Evolutionary conservation across 2,888 invertebrate species (phyloP), one percentile per base, ranked within the genome.

Genomic region (Cheilosia impressa): DNA sequence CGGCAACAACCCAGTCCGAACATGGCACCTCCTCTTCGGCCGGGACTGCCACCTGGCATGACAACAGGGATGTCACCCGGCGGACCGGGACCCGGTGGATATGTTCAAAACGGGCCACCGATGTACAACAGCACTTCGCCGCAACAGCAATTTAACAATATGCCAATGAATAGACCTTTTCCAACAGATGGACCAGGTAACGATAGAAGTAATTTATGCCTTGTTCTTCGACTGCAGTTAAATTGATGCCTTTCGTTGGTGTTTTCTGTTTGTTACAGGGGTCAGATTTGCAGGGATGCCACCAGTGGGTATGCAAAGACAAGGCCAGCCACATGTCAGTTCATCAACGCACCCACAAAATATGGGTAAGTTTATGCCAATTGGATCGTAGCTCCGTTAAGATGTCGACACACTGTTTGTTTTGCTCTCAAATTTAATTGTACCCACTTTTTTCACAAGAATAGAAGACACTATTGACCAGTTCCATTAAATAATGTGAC

Each of bases 341-440:
- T 94, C 94, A 90, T 94, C 94, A 88, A 94, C 94, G 89, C 94
- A 94, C 90, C 94, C 94, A 88, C 94, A 94, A 90, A 94, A 94
- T 89, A 93, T 94, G 93, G 94, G 92, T 92, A 91, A 88, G 89
- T 71, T 34, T 60, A 66, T 52, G 58, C 58, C 66, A 43, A 45
- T 76, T 66, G 50, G 71, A 72, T 27, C 60, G 60, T 58, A 58
- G 19, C 43, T 15, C 15, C 31, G 65, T 60, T 34, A 66, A 71
- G 43, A 52, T 52, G 57, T 24, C 43, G 55, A 43, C 31, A 34
- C 58, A 50, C 41, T 57, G 43, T 43, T 63, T 63, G 53, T 73
- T 63, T 73, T 55, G 45, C 27, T 63, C 53, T 52, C 52, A 55
- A 71, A 66, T 53, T 53, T 52, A 60, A 43, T 72, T 60, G 24